Evolutionary conservation across 2,113 vertebrate species (phyloP), one percentile per base, ranked within the genome.

Genomic region (Fulica atra): DNA sequence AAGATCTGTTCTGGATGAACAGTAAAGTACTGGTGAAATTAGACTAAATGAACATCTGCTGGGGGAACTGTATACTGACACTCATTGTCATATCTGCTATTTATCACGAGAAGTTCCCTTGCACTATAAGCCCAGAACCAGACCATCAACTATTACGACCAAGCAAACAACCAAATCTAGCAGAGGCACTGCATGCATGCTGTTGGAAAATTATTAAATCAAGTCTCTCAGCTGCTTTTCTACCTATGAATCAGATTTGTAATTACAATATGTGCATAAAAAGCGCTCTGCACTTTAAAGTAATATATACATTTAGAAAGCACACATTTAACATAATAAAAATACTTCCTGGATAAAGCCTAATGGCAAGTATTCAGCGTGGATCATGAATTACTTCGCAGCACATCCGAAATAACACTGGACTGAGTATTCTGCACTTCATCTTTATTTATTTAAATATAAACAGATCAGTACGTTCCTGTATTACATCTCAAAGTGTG

Each of bases 1-100:
- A 93, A 95, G 95, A 96, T 97, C 94, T 97, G 94, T 92, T 96
- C 92, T 96, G 40, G 17, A 94, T 97, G 94, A 97, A 98, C 94
- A 97, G 96, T 82, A 80, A 97, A 97, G 96, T 78, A 85, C 95
- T 96, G 91, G 91, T 92, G 95, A 97, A 97, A 97, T 92, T 94
- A 95, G 89, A 81, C 79, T 96, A 96, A 97, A 96, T 90, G 95
- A 98, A 98, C 97, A 98, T 97, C 97, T 98, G 97, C 95, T 97
- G 74, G 23, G 25, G 88, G 96, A 96, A 96, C 92, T 74, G 65
- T 40, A 90, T 48, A 89, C 94, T 92, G 95, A 96, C 96, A 95
- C 96, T 86, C 95, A 89, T 82, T 72, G 80, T 91, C 48, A 3
- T 70, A 97, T 95, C 97, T 96, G 94, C 89, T 96, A 97, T 93